These are phyloP conservation scores for Periplaneta americana DNA, from an alignment of 1,140 invertebrate species.

Conservation along the genomic window DNA sequence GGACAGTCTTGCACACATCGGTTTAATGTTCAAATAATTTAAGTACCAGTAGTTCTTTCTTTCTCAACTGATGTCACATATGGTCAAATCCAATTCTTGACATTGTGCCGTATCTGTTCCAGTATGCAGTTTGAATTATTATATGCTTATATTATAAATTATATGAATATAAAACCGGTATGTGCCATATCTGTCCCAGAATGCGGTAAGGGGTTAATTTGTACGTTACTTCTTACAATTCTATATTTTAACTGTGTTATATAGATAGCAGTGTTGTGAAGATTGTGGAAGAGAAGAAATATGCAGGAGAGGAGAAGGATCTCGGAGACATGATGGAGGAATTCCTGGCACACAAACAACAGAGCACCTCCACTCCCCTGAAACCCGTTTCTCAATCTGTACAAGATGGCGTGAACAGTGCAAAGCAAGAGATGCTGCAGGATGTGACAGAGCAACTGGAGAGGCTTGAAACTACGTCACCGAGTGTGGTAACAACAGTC, in stretches of 20 bases:
- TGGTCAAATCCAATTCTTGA: too few relatives aligned
- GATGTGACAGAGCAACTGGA: neutral
- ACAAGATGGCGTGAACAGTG: neutral
- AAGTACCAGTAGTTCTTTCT: too few relatives aligned
- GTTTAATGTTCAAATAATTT: too few relatives aligned
- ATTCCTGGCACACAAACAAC: neutral
- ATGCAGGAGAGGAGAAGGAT: constrained; percentile 29
- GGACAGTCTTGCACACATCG: too few relatives aligned
- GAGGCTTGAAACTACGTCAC: constrained; percentile 1
- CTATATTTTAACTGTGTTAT: neutral
- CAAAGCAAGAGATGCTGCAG: neutral
- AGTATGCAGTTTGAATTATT: too few relatives aligned
- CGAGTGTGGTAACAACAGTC: neutral
- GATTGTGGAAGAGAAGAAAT: constrained; percentile 20
- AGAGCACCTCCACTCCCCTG: neutral
- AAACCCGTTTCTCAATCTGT: neutral
- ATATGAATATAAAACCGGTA: too few relatives aligned
- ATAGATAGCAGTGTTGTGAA: neutral
- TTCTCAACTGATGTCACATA: too few relatives aligned
- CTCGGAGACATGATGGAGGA: constrained; percentile 14
- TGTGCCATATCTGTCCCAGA: too few relatives aligned
- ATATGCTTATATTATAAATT: too few relatives aligned
- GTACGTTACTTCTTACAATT: too few relatives aligned
- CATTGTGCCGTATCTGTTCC: too few relatives aligned
- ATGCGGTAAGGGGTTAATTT: too few relatives aligned